A percentile compares a stretch with the other conserved stretches of the same genome.
Evolutionary conservation across 2,888 invertebrate genomes (phyloP).

Genomic region (Willowsia nigromaculata): DNA sequence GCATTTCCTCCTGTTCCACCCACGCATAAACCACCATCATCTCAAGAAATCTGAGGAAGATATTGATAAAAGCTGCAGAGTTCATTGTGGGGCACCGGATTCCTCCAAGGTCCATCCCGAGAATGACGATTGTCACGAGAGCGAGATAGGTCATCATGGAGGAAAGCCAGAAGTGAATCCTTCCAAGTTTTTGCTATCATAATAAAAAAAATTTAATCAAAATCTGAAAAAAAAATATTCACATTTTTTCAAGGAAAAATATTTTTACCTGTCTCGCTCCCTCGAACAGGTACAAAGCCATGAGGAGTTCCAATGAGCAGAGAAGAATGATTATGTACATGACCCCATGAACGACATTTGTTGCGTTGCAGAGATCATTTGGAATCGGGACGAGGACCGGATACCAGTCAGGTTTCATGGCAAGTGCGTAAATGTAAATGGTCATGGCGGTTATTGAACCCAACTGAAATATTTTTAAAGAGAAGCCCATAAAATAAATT

Average conservation of each 20-base stretch:
- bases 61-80: constrained; percentile 43
- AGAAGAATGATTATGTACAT: constrained; percentile 51
- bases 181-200: constrained; percentile 9
- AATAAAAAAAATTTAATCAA: background rate
- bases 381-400: constrained; percentile 37
- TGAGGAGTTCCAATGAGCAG: constrained; percentile 42
- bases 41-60: constrained; percentile 57
- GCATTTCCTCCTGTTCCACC: constrained; percentile 48
- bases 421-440: constrained; percentile 37
- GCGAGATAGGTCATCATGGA: constrained; percentile 59
- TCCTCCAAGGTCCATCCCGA: constrained; percentile 62
- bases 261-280: too few relatives aligned
- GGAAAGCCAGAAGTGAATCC: constrained; percentile 52
- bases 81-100: constrained; percentile 37
- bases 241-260: too few relatives aligned
- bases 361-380: constrained; percentile 37
- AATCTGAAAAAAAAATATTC: too few relatives aligned
- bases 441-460: background rate
- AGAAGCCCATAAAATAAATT: background rate
- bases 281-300: too few relatives aligned
- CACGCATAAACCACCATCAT: constrained; percentile 56
- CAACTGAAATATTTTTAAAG: background rate
- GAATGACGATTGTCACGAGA: constrained; percentile 23
- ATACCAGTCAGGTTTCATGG: constrained; percentile 6
- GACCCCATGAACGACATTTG: constrained; percentile 44